Percentiles rank a stretch among this genome's conserved stretches.
Evolutionary conservation across 2,113 vertebrate species (phyloP).

Genomic region (Microcebus lehilahytsara): DNA sequence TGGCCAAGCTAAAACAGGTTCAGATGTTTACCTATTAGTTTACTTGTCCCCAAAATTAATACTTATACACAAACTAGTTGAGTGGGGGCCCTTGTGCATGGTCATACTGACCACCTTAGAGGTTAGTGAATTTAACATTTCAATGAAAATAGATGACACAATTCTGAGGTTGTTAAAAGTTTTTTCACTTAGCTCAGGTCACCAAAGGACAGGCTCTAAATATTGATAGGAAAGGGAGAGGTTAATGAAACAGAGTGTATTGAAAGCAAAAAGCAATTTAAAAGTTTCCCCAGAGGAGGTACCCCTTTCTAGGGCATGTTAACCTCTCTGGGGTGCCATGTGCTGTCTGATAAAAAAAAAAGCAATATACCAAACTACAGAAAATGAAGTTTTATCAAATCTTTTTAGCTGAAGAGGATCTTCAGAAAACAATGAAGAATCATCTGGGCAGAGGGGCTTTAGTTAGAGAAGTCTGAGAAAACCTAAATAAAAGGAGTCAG

Average conservation of each 20-base stretch:
- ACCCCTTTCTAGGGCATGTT: neutral
- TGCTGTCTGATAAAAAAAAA: neutral
- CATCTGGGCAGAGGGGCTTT: neutral
- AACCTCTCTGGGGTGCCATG: neutral
- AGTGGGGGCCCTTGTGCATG: neutral
- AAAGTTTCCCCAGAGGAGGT: neutral
- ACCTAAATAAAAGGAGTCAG: neutral
- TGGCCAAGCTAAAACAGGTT: neutral
- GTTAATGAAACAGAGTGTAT: neutral
- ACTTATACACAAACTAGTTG: neutral
- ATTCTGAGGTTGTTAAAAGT: neutral
- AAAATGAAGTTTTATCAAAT: neutral
- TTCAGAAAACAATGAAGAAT: neutral
- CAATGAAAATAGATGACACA: slow-evolving; percentile 15
- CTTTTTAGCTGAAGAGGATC: neutral
- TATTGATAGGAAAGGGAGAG: neutral
- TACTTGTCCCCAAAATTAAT: neutral
- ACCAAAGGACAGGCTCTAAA: neutral
- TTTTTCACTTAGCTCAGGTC: slow-evolving; percentile 4
- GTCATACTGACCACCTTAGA: neutral
- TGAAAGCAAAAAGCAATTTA: slow-evolving; percentile 6
- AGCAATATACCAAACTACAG: neutral
- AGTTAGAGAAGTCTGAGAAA: neutral
- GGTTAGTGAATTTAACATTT: neutral
- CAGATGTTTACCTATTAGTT: neutral